phyloP scores from a whole-genome alignment of 2,888 invertebrate species.

The Aporophyla nigra region DNA sequence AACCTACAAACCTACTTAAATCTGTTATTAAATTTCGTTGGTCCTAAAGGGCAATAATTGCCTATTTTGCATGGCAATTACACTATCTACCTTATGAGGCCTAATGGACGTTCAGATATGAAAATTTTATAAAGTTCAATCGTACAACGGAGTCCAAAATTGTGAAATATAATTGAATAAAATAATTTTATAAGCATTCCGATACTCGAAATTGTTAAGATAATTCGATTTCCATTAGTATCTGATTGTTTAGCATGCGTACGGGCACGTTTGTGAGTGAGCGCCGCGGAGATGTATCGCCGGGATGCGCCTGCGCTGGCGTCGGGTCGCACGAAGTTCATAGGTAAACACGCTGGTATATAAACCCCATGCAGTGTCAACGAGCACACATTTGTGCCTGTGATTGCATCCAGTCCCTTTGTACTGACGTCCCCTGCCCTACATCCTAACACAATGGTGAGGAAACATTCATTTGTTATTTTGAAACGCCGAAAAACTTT shows the following conservation, averaged over 20 bases:
- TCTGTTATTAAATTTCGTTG: slow-evolving; percentile 3
- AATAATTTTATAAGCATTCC: slow-evolving; percentile 69
- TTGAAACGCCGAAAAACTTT: not conserved
- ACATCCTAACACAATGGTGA: slow-evolving; percentile 76
- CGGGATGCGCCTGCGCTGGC: slow-evolving; percentile 79
- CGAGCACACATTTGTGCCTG: slow-evolving; percentile 83
- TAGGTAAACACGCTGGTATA: slow-evolving; percentile 89
- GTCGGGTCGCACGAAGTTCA: slow-evolving; percentile 88
- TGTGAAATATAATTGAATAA: slow-evolving; percentile 69
- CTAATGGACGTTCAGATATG: slow-evolving; percentile 32
- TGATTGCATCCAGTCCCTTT: slow-evolving; percentile 81
- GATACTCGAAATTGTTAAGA: slow-evolving; percentile 66
- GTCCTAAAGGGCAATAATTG: not conserved
- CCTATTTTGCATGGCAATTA: not conserved
- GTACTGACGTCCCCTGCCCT: slow-evolving; percentile 65
- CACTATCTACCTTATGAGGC: slow-evolving; percentile 2
- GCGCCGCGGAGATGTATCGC: slow-evolving; percentile 74
- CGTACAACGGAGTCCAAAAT: slow-evolving; percentile 36
- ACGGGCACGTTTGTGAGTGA: slow-evolving; percentile 65
- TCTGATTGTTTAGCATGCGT: slow-evolving; percentile 69
- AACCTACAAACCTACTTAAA: not conserved
- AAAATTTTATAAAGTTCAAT: slow-evolving; percentile 62
- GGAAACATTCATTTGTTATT: slow-evolving; percentile 54
- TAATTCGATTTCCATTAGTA: slow-evolving; percentile 73
- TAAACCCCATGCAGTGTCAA: slow-evolving; percentile 88